phyloP scores from a whole-genome alignment of 2,888 invertebrate species.

The Glyphotaelius pellucidus region DNA sequence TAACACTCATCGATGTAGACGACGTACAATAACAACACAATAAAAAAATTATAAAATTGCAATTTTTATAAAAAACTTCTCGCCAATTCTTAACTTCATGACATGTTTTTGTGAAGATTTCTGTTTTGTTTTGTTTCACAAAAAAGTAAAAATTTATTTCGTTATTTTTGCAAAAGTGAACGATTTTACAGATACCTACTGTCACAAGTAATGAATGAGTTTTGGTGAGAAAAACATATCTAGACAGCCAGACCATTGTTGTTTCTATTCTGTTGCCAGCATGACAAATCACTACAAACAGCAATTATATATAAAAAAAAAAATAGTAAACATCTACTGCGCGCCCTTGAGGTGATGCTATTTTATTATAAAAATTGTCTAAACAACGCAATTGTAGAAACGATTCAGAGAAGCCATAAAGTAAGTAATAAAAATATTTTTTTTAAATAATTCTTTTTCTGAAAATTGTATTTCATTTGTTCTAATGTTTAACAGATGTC shows the following conservation, averaged over 20 bases:
- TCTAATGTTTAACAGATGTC: no score
- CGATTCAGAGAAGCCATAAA: no score
- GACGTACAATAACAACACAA: no score
- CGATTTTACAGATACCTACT: no score
- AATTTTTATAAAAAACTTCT: background rate
- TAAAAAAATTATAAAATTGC: background rate
- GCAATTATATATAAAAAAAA: background rate
- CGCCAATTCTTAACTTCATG: background rate
- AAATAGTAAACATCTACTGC: background rate
- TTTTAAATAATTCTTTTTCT: no score
- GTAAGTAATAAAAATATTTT: no score
- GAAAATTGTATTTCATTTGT: no score
- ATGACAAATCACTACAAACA: background rate
- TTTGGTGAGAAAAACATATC: background rate
- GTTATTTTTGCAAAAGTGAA: background rate
- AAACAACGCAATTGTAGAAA: no score
- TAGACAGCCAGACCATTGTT: background rate
- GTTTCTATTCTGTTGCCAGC: background rate
- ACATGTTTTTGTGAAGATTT: background rate
- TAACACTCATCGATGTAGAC: no score
- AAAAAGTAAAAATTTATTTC: background rate
- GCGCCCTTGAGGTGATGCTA: background rate
- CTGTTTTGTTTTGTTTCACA: no score
- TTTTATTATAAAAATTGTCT: no score
- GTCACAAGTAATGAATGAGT: background rate